Conservation (phyloP, 2,113 vertebrate species). For the Rhegmatorhina hoffmannsi region DNA sequence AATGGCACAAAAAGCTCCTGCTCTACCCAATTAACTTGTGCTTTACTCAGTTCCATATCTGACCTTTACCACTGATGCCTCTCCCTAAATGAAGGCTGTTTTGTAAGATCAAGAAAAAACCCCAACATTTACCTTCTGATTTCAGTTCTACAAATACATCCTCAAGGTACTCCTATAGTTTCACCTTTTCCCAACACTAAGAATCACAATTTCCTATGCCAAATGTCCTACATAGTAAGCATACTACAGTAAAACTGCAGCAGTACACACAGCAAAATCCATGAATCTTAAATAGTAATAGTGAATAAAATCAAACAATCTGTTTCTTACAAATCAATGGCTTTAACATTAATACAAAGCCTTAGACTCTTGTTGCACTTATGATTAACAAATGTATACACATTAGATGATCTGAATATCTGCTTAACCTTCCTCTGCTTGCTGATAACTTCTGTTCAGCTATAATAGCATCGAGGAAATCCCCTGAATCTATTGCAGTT, state of each 20-base stretch:
- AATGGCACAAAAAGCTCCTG: background rate
- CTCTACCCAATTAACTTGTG: background rate
- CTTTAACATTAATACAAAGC: background rate
- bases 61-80: background rate
- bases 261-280: background rate
- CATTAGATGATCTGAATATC: background rate
- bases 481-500: background rate
- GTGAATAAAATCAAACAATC: background rate
- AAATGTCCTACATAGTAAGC: background rate
- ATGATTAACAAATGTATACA: background rate
- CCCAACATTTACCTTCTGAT: background rate
- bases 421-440: background rate
- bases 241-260: background rate
- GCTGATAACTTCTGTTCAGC: background rate
- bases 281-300: rapidly evolving
- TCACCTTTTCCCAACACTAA: background rate
- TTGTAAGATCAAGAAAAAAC: background rate
- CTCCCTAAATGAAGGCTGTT: background rate
- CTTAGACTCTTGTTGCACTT: background rate
- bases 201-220: background rate
- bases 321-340: background rate
- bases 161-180: background rate
- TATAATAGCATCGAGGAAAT: background rate
- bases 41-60: background rate
- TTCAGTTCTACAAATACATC: background rate